A percentile compares a stretch with the other conserved stretches of the same genome.
Conservation (phyloP, 1,140 invertebrate genomes). For the Temnothorax longispinosus region DNA sequence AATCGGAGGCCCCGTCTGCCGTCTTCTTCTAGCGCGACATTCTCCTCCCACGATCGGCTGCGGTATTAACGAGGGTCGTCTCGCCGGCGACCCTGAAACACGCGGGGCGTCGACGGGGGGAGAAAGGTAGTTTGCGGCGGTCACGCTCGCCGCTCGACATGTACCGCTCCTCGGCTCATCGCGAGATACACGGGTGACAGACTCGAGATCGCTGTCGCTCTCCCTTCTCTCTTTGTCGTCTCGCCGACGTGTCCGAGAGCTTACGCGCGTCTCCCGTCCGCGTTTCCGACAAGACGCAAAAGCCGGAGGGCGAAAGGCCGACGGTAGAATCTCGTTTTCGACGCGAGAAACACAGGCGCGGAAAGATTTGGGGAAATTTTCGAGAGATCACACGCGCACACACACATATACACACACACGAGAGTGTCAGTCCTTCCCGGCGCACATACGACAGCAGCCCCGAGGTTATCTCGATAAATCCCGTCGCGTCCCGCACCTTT, state of each 20-base stretch:
- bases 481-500: neutral
- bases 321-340: neutral
- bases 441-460: neutral
- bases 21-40: slow-evolving; percentile 18
- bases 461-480: slow-evolving; percentile 8
- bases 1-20: slow-evolving; percentile 4
- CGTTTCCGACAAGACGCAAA: too few relatives aligned
- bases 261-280: too few relatives aligned
- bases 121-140: slow-evolving; percentile 13
- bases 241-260: too few relatives aligned
- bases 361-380: neutral
- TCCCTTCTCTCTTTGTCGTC: neutral
- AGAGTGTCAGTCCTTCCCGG: neutral
- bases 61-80: slow-evolving; percentile 53
- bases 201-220: neutral
- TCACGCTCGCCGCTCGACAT: slow-evolving; percentile 67
- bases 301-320: neutral
- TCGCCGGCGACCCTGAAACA: slow-evolving; percentile 60
- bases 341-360: neutral
- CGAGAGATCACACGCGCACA: neutral
- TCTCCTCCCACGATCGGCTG: slow-evolving; percentile 22
- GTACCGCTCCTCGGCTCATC: slow-evolving; percentile 50
- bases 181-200: slow-evolving; percentile 33
- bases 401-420: neutral
- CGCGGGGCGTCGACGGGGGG: neutral